Evolutionary conservation across 2,888 invertebrate species (phyloP).

Genomic region (Synanthedon andrenaeformis): DNA sequence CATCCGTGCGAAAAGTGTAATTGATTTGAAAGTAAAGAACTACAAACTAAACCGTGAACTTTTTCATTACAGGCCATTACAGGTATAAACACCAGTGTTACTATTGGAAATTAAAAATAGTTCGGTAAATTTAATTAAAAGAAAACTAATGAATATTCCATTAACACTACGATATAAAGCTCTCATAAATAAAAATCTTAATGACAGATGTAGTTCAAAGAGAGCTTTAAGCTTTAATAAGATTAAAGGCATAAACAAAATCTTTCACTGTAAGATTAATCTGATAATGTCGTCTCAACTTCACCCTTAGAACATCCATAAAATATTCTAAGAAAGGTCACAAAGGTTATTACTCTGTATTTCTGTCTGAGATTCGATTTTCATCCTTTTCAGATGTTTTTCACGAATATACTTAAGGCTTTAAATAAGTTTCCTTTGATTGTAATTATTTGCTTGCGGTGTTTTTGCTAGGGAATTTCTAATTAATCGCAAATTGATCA

Average conservation of each 20-base stretch:
- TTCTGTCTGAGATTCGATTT: neutral
- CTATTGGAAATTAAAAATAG: too few species aligned
- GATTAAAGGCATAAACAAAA: neutral
- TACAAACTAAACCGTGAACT: too few species aligned
- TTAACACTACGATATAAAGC: too few species aligned
- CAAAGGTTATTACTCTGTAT: neutral
- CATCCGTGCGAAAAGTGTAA: too few species aligned
- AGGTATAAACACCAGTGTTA: too few species aligned
- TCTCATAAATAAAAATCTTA: too few species aligned
- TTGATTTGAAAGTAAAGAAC: too few species aligned
- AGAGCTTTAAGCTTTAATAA: neutral
- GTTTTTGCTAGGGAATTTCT: conserved; percentile 6
- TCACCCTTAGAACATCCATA: neutral
- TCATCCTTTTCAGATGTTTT: neutral
- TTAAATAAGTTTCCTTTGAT: conserved; percentile 4
- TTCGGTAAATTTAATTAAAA: too few species aligned
- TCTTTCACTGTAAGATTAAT: too few species aligned
- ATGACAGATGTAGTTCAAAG: neutral
- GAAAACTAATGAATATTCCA: too few species aligned
- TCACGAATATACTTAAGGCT: neutral
- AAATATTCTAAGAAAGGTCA: neutral
- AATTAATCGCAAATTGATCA: conserved; percentile 33
- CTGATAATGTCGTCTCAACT: neutral
- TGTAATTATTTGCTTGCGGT: conserved; percentile 1
- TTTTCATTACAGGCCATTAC: too few species aligned